Evolutionary conservation across 1,140 invertebrate genomes (phyloP).

Genomic region (Trachymyrmex cornetzi): DNA sequence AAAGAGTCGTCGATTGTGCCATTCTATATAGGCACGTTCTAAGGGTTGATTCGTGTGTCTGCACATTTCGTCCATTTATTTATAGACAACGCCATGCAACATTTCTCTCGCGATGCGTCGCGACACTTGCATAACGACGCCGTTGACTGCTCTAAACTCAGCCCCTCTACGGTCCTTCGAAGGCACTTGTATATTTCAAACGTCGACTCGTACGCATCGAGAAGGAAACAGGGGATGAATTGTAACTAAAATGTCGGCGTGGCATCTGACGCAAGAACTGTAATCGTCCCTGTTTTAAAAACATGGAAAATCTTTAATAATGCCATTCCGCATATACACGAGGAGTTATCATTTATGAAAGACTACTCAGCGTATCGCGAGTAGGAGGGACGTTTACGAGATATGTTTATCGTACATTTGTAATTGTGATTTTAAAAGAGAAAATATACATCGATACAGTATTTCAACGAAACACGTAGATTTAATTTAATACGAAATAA

Average conservation of each 20-base stretch:
- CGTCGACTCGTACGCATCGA: slow-evolving; percentile 62
- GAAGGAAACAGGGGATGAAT: slow-evolving; percentile 69
- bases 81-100: slow-evolving; percentile 52
- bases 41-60: slow-evolving; percentile 79
- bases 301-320: slow-evolving; percentile 63
- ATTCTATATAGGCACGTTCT: slow-evolving; percentile 77
- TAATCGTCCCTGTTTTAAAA: slow-evolving; percentile 69
- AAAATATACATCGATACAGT: too few species aligned
- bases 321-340: background rate
- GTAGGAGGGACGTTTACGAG: slow-evolving; percentile 10
- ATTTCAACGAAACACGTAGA: background rate
- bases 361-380: slow-evolving; percentile 62
- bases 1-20: slow-evolving; percentile 85
- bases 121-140: slow-evolving; percentile 75
- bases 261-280: slow-evolving; percentile 52
- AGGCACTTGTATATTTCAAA: slow-evolving; percentile 73
- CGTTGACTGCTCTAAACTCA: slow-evolving; percentile 70
- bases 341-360: slow-evolving; percentile 57
- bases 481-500: background rate
- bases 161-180: slow-evolving; percentile 22
- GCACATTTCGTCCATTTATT: slow-evolving; percentile 71
- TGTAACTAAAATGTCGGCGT: slow-evolving; percentile 62
- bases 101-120: slow-evolving; percentile 58
- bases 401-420: background rate
- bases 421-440: background rate